These are phyloP conservation scores for Ricordea florida DNA, from an alignment of 92 coral and sea anemone genomes.

Conservation along the genomic window DNA sequence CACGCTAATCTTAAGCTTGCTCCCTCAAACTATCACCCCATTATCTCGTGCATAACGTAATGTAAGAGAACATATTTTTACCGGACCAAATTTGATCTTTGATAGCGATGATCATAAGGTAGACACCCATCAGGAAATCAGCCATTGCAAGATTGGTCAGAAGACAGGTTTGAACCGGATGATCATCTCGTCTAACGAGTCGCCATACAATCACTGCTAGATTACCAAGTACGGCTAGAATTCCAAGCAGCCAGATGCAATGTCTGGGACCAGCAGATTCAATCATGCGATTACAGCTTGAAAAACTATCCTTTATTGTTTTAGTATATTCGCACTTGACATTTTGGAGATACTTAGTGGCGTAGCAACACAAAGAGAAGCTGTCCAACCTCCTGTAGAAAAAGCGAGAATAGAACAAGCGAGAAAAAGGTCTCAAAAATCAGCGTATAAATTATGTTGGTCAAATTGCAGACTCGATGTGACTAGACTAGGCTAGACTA, in stretches of 20 bases:
- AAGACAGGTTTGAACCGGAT: conserved; percentile 66
- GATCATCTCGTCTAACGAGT: conserved; percentile 47
- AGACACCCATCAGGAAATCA: conserved; percentile 58
- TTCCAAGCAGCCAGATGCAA: conserved; percentile 68
- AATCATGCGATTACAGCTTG: conserved; percentile 69
- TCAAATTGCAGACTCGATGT: too few relatives aligned
- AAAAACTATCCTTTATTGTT: conserved; percentile 34
- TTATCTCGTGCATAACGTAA: not conserved
- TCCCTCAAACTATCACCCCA: not conserved
- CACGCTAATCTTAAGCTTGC: not conserved
- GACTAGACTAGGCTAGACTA: too few relatives aligned
- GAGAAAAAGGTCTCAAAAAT: not conserved
- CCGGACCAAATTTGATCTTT: conserved; percentile 43
- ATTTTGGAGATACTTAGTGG: conserved; percentile 1
- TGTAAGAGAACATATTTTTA: not conserved
- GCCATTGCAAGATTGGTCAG: conserved; percentile 67
- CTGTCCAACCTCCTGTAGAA: conserved; percentile 60
- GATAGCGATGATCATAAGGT: conserved; percentile 59
- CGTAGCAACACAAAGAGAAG: conserved; percentile 72
- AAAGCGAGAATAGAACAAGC: not conserved
- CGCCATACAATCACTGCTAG: conserved; percentile 55
- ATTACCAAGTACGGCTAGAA: conserved; percentile 53
- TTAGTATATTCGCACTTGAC: conserved; percentile 30
- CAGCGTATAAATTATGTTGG: not conserved
- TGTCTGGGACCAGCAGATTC: conserved; percentile 40